A percentile compares a stretch with the other conserved stretches of the same genome.
phyloP scores from a whole-genome alignment of 2,888 invertebrate species.

The Hemicrepidius hirtus region DNA sequence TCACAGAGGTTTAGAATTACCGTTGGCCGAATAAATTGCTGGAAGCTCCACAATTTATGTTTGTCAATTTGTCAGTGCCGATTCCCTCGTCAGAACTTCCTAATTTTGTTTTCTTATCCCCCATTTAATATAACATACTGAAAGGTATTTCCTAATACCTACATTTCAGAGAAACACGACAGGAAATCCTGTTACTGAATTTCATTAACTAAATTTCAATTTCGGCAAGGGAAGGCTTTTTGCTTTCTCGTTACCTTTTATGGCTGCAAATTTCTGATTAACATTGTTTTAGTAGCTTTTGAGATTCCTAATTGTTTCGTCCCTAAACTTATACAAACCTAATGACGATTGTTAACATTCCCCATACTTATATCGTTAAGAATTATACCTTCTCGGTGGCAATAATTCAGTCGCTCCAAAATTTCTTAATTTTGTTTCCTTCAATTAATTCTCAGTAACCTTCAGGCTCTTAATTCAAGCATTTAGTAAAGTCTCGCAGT shows the following conservation, averaged over 20 bases:
- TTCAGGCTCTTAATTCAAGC: no score
- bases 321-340: no score
- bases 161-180: constrained; percentile 36
- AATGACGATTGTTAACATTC: no score
- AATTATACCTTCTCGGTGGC: no score
- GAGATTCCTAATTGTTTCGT: no score
- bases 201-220: constrained; percentile 39
- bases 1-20: constrained; percentile 6
- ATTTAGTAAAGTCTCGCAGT: no score
- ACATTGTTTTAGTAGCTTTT: neutral
- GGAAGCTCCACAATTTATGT: constrained; percentile 24
- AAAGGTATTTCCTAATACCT: constrained; percentile 39
- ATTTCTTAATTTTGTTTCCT: no score
- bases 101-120: constrained; percentile 40
- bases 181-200: constrained; percentile 38
- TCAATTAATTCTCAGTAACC: no score
- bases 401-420: no score
- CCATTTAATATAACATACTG: constrained; percentile 35
- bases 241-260: neutral
- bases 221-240: constrained; percentile 5
- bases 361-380: no score
- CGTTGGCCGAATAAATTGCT: constrained; percentile 20
- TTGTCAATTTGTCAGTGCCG: constrained; percentile 31
- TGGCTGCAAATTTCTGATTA: constrained; percentile 3
- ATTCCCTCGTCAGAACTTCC: constrained; percentile 33